Conservation (phyloP, 1,140 invertebrate species). For the Mya arenaria region DNA sequence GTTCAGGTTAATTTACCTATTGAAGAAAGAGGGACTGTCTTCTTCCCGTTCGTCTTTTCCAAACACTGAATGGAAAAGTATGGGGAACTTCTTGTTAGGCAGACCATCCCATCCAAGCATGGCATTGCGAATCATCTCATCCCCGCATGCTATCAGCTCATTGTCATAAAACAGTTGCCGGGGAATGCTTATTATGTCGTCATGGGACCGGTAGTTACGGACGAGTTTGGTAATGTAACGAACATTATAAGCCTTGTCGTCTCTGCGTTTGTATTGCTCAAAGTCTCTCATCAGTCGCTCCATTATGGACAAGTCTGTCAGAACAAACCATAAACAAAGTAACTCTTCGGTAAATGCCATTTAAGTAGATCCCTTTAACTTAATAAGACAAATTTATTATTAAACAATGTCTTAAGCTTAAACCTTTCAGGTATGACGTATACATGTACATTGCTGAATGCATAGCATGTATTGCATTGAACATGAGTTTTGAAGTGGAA, state of each 20-base stretch:
- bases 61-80: constrained; percentile 91
- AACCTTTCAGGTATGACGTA: no score
- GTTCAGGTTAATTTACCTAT: no score
- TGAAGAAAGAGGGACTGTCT: constrained; percentile 92
- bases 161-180: constrained; percentile 75
- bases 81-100: constrained; percentile 84
- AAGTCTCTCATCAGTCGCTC: constrained; percentile 70
- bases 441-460: no score
- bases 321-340: no score
- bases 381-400: no score
- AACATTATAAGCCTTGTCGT: constrained; percentile 55
- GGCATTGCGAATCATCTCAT: constrained; percentile 70
- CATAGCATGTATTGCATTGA: no score
- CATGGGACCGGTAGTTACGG: constrained; percentile 77
- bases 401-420: no score
- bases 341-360: no score
- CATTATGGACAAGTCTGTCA: constrained; percentile 74
- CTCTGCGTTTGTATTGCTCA: constrained; percentile 54
- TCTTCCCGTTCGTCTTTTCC: constrained; percentile 73
- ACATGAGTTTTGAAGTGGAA: no score
- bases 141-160: constrained; percentile 81
- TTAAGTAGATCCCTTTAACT: no score
- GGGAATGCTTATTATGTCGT: constrained; percentile 70
- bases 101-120: constrained; percentile 75
- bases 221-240: constrained; percentile 75